These are phyloP conservation scores for Portevinia maculata DNA, from an alignment of 2,888 invertebrate species.

Conservation along the genomic window DNA sequence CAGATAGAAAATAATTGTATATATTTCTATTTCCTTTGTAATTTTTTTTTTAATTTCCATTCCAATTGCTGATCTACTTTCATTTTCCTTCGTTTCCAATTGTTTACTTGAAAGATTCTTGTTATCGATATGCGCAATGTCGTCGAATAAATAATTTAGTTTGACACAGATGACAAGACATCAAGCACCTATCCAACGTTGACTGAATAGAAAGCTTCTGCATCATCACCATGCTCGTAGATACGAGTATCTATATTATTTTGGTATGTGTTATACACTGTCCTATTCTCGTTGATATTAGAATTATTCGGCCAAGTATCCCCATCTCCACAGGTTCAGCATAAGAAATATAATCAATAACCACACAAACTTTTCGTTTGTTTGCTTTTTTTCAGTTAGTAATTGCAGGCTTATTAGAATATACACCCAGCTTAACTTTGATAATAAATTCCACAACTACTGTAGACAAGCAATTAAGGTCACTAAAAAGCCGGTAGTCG, in stretches of 20 bases:
- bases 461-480: conserved; percentile 10
- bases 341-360: conserved; percentile 41
- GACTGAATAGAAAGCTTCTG: conserved; percentile 22
- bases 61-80: conserved; percentile 5
- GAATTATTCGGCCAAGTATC: conserved; percentile 30
- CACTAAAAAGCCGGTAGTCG: conserved; percentile 49
- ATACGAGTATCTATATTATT: conserved; percentile 5
- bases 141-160: conserved; percentile 49
- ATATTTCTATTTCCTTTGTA: too few species aligned
- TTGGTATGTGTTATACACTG: not conserved
- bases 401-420: not conserved
- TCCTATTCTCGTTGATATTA: conserved; percentile 12
- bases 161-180: conserved; percentile 33
- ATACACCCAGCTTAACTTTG: conserved; percentile 1
- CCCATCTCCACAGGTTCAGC: not conserved
- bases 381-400: conserved; percentile 8
- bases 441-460: not conserved
- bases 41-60: not conserved
- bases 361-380: conserved; percentile 5
- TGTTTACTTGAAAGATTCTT: conserved; percentile 38
- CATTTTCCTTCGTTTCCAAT: conserved; percentile 7
- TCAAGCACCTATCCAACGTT: conserved; percentile 7
- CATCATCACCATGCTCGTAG: conserved; percentile 7
- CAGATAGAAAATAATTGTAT: too few species aligned
- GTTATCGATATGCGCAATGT: conserved; percentile 49